Evolutionary conservation across 2,113 vertebrate species (phyloP), one percentile per base, ranked within the genome.

Genomic region (Syrmaticus mikado): DNA sequence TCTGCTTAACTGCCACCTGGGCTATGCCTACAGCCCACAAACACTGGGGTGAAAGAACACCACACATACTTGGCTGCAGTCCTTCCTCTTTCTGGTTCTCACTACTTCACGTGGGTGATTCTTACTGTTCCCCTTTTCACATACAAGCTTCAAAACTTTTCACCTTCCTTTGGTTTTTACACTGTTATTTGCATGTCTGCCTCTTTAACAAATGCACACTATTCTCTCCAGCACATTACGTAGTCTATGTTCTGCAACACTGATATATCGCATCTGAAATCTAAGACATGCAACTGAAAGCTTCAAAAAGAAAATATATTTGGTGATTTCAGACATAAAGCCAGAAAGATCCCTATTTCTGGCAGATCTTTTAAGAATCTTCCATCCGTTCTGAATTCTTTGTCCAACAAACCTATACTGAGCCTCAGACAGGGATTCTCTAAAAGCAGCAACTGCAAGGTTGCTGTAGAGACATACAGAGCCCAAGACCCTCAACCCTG

Each of bases 321-420:
- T 67, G 24, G 55, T 38, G 52, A 79, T 65, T 32, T 22, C 32
- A 73, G 38, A 74, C 1, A 1, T 14, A 45, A 12, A 6, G 27
- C 34, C 74, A 6, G 38, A 38, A 38, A 38, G 38, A 38, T 38
- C 13, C 52, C 77, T 60, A 1, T 36, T 55, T 57, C 43, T 82
- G 61, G 48, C 52, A 92, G 38, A 84, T 55, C 30, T 89, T 74
- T 53, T 32, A 30, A 87, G 60, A 52, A n/a, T 58, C 62, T 41
- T 78, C 55, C 28, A 81, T 57, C 72, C 60, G 15, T 61, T 78
- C 45, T 55, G 24, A 87, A 83, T 28, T 50, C 24, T 13, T 57
- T 77, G 36, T 81, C 64, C 60, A 72, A 50, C 21, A 85, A 65
- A 13, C 27, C 25, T 27, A 15, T n/a, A 53, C 9, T 24, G n/a